phyloP scores from a whole-genome alignment of 2,888 invertebrate genomes.

The Trilocha varians region DNA sequence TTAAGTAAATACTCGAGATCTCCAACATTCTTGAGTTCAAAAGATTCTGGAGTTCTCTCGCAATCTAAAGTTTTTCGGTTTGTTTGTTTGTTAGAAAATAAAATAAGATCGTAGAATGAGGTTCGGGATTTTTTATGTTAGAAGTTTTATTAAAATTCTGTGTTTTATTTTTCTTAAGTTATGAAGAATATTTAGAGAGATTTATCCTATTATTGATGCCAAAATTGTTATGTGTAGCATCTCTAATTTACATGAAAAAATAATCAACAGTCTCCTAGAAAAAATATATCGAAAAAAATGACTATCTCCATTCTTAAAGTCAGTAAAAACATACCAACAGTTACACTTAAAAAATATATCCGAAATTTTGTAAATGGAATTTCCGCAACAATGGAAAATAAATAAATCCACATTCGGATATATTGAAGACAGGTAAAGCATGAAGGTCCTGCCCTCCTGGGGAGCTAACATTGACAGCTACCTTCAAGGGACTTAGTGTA shows the following conservation, averaged over 20 bases:
- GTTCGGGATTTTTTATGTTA: background rate
- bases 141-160: conserved; percentile 2
- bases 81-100: background rate
- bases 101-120: background rate
- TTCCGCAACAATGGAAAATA: conserved; percentile 16
- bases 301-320: background rate
- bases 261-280: too few relatives aligned
- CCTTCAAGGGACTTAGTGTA: conserved; percentile 17
- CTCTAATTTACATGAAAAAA: too few relatives aligned
- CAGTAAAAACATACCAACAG: background rate
- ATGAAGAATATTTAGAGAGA: too few relatives aligned
- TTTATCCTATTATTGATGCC: too few relatives aligned
- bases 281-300: background rate
- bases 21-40: conserved; percentile 22
- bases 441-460: conserved; percentile 19
- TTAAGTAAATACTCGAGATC: conserved; percentile 25
- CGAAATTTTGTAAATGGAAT: conserved; percentile 1
- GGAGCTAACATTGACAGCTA: conserved; percentile 1
- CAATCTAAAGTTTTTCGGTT: background rate
- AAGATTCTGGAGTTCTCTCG: background rate
- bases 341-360: background rate
- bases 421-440: conserved; percentile 43
- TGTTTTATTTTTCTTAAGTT: too few relatives aligned
- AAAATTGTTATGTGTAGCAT: too few relatives aligned
- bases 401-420: conserved; percentile 23